Evolutionary conservation across 2,888 invertebrate species (phyloP), one percentile per base, ranked within the genome.

Genomic region (Phymatocera aterrima): DNA sequence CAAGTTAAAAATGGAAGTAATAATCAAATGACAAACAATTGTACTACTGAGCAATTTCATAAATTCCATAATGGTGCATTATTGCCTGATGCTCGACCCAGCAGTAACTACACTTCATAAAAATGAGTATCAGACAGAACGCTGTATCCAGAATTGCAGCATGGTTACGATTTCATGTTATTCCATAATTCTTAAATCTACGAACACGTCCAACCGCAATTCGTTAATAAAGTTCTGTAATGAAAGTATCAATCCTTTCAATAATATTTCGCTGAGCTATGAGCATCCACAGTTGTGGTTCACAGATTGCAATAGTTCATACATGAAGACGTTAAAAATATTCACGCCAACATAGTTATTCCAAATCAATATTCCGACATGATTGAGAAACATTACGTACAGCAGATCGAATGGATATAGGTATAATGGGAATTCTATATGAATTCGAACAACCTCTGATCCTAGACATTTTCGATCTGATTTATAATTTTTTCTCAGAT

Each of bases 181-280:
- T 48, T 51, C n/a, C 31, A 72, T 48, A 72, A 51, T 51, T 51
- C 72, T 51, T 72, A 72, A 48, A 51, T 48, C 70, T 70, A 70
- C 3, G 15, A 28, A 34, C 51, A 18, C 21, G 3, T 18, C 31
- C 15, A 24, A 18, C 18, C 31, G 48, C 48, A 51, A 34, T 46
- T 48, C 6, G 40, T 28, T 24, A 8, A 37, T 37, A n/a, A 34
- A 46, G 48, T 72, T 34, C 18, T 51, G n/a, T 31, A 12, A 72
- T 6, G 21, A 40, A 18, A 34, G 18, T 34, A 34, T 34, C 24
- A 72, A 51, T 72, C 34, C 28, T 31, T 72, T 6, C n/a, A 70
- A n/a, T 18, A 24, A 51, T 31, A 51, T 51, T 12, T 51, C 10
- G 34, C 10, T 34, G 31, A 31, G 72, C 31, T 51, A 51, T 34